Evolutionary conservation across 2,888 invertebrate genomes (phyloP), one percentile per base, ranked within the genome.

Genomic region (Eupithecia dodoneata): DNA sequence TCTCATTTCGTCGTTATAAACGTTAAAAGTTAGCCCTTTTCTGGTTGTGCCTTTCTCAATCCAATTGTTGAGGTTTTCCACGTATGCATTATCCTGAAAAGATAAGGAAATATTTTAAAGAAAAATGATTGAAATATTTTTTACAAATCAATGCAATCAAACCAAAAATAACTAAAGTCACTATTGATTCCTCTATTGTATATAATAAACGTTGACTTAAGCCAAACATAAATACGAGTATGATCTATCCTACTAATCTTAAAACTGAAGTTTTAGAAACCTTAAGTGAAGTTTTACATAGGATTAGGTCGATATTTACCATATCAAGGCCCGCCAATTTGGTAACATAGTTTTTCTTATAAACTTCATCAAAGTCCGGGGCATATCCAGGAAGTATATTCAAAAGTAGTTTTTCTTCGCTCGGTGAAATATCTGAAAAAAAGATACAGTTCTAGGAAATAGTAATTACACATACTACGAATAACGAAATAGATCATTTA

Each of bases 1-100:
- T 83, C 94, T 91, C 86, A 95, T 93, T 63, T 92, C 89, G 73
- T 93, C 92, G 80, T 95, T 92, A 79, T 94, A 95, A 66, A 95
- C 88, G 78, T 91, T 94, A 84, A 96, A 96, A 45, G 92, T 93
- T 41, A 93, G 86, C 7, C 92, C 92, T 83, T 90, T 92, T 52
- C 82, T 83, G 6, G 89, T 88, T 18, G 83, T 81, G 12, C 92
- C 92, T 76, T 87, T 89, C 74, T 88, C 84, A 0, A 91, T 78
- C 70, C 88, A 87, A 9, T 81, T 80, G 10, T 84, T 84, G 15
- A 94, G 89, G 13, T 75, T 80, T 80, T 85, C 85, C 41, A 88
- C 90, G 75, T 87, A 78, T 72, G 87, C 84, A 82, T 87, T 90
- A 30, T 87, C 83, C 94, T 94, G 87, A 74, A 91, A 92, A 65